phyloP scores from a whole-genome alignment of 2,888 invertebrate species.

The Nycteola revayana region DNA sequence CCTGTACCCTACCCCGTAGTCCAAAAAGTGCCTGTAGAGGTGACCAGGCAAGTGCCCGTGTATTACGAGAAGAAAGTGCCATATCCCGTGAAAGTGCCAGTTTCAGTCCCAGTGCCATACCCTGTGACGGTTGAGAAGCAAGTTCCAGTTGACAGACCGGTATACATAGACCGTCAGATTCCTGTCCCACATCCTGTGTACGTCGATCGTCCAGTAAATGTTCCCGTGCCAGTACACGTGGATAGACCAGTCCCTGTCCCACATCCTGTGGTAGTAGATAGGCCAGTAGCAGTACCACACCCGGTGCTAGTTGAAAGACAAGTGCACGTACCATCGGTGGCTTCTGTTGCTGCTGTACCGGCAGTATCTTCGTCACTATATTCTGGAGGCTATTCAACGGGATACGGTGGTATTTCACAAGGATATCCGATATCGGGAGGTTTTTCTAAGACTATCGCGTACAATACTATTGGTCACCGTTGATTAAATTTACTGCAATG shows the following conservation, averaged over 20 bases:
- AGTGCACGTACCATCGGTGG: conserved; percentile 23
- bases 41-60: conserved; percentile 72
- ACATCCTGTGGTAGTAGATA: conserved; percentile 58
- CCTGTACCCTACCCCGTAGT: conserved; percentile 79
- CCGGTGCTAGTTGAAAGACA: conserved; percentile 32
- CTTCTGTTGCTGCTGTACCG: conserved; percentile 5
- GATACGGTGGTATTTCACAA: conserved; percentile 3
- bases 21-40: conserved; percentile 76
- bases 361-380: conserved; percentile 12
- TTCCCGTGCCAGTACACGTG: conserved; percentile 82
- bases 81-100: conserved; percentile 77
- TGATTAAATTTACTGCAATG: conserved; percentile 8
- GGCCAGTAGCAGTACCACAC: conserved; percentile 30
- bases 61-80: conserved; percentile 75
- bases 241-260: conserved; percentile 76
- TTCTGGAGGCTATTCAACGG: conserved; percentile 6
- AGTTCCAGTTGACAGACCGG: conserved; percentile 82
- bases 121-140: conserved; percentile 82
- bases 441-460: conserved; percentile 27
- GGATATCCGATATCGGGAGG: conserved; percentile 16
- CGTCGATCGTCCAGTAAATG: conserved; percentile 80
- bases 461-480: conserved; percentile 27
- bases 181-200: conserved; percentile 78
- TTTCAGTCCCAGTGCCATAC: conserved; percentile 80
- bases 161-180: conserved; percentile 80